A percentile compares a stretch with the other conserved stretches of the same genome.
Conservation (phyloP, 2,797 vertebrate species). For the Pseudomugil tenellus region DNA sequence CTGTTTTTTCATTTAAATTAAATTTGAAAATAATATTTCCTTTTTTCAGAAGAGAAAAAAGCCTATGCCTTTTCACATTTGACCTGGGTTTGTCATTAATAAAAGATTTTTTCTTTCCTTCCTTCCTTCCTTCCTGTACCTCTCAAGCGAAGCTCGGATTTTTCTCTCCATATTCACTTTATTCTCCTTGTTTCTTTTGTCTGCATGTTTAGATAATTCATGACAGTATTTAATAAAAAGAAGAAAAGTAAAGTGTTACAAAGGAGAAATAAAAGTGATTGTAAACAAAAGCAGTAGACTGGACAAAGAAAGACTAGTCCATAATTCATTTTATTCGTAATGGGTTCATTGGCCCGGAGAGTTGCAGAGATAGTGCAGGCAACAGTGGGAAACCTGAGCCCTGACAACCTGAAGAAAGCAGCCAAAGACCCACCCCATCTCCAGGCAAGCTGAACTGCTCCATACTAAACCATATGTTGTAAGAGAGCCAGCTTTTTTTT, state of each 20-base stretch:
- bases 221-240: neutral
- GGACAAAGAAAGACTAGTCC: conserved; percentile 57
- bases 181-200: neutral
- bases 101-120: no score
- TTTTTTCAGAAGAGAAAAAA: no score
- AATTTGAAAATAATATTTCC: no score
- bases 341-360: conserved; percentile 71
- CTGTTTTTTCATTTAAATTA: no score
- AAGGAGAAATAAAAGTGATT: conserved; percentile 32
- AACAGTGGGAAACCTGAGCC: conserved; percentile 72
- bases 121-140: no score
- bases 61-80: no score
- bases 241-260: neutral
- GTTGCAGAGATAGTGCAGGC: conserved; percentile 56
- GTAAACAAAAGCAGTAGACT: conserved; percentile 35
- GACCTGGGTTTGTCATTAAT: no score
- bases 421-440: conserved; percentile 70
- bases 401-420: conserved; percentile 74
- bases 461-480: conserved; percentile 52
- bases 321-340: conserved; percentile 81
- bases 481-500: conserved; percentile 53
- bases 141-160: neutral
- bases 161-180: neutral
- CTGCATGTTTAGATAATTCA: neutral
- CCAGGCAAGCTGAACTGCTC: conserved; percentile 64